A percentile compares a stretch with the other conserved stretches of the same genome.
Evolutionary conservation across 2,113 vertebrate genomes (phyloP).

Genomic region (Erythrocebus patas): DNA sequence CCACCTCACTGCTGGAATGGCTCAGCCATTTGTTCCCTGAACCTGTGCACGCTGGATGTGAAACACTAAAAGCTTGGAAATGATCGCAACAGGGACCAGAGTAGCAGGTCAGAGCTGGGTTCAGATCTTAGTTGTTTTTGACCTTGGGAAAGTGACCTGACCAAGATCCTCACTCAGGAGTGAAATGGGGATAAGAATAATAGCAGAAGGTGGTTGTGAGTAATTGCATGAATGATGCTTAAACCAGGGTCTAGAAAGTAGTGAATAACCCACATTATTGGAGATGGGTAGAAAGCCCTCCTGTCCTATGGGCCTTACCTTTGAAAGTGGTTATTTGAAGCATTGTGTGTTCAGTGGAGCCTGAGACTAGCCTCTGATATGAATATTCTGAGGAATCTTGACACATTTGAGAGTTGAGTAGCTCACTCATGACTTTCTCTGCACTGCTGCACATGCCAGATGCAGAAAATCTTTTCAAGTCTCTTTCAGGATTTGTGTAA

Average conservation of each 20-base stretch:
- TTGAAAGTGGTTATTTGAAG: not conserved
- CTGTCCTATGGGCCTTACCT: not conserved
- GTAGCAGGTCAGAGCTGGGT: not conserved
- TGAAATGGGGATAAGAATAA: not conserved
- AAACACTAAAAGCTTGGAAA: not conserved
- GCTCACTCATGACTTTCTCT: not conserved
- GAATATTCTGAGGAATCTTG: not conserved
- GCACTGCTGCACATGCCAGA: not conserved
- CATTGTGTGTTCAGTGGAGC: not conserved
- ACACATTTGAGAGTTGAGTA: not conserved
- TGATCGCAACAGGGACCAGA: not conserved
- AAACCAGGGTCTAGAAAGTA: not conserved
- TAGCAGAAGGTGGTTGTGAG: not conserved
- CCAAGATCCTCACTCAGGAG: not conserved
- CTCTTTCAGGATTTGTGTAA: not conserved
- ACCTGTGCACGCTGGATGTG: not conserved
- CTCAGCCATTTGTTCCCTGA: not conserved
- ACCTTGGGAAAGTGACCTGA: not conserved
- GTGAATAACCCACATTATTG: not conserved
- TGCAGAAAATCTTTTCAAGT: not conserved
- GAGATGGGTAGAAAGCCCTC: not conserved
- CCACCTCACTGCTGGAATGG: not conserved
- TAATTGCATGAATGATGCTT: not conserved
- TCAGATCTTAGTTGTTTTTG: not conserved
- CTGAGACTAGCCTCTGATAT: not conserved